Conservation (phyloP, 2,797 vertebrate genomes). For the Australoheros facetus region DNA sequence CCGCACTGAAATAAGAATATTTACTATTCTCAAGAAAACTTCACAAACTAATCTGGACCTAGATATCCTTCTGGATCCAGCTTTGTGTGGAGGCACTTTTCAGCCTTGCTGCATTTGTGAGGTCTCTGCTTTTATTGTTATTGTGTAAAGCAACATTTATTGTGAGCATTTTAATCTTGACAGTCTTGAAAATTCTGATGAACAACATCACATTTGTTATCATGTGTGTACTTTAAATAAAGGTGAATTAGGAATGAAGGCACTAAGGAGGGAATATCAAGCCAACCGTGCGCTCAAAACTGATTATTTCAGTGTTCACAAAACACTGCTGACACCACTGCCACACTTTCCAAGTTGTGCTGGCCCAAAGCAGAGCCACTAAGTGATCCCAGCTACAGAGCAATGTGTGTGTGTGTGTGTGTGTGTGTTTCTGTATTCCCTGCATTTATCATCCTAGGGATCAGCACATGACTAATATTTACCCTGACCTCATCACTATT, state of each 20-base stretch:
- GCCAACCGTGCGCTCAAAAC: neutral
- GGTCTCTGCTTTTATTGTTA: neutral
- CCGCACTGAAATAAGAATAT: neutral
- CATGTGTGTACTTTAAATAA: neutral
- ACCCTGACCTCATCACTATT: conserved; percentile 74
- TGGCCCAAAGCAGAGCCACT: conserved; percentile 46
- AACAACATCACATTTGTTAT: neutral
- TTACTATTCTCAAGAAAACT: neutral
- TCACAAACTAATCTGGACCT: neutral
- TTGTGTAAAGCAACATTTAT: neutral
- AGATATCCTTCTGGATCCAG: neutral
- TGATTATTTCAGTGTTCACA: conserved; percentile 2
- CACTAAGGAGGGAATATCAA: neutral
- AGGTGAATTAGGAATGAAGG: neutral
- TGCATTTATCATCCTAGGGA: conserved; percentile 43
- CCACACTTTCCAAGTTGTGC: conserved; percentile 40
- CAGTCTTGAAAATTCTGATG: neutral
- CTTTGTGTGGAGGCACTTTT: neutral
- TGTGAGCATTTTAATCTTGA: neutral
- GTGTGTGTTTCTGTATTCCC: conserved; percentile 30
- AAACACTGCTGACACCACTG: conserved; percentile 46
- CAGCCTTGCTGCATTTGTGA: neutral
- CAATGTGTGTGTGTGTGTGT: conserved; percentile 11
- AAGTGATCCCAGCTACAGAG: conserved; percentile 44
- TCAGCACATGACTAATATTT: conserved; percentile 69